Base-by-base conservation (phyloP, 2,113 vertebrate genomes). In the Paracanthobrama guichenoti region DNA sequence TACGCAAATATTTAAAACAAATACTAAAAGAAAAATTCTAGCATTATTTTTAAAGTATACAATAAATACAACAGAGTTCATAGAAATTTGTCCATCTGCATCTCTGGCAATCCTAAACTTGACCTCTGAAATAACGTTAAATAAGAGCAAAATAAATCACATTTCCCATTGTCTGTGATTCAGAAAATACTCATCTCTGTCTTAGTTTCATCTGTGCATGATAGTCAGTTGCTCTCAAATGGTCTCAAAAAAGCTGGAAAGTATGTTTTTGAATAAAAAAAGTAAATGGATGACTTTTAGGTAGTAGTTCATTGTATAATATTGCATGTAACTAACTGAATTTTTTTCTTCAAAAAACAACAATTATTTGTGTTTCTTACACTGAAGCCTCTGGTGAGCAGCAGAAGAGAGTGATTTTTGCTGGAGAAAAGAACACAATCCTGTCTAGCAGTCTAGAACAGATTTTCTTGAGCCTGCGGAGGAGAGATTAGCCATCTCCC, bases 401-500 rank as follows among this genome's bases (percentile, higher is more conserved):
- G 16, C 26, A 75, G 44, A 81, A 75, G 26, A 26, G 57, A 31
- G 73, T 14, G 60, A 35, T 69, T 69, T 86, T 77, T 86, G 79
- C 67, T n/a, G 44, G 69, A 86, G 81, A 46, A 42, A 85, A 57
- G 67, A 84, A 88, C 82, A 75, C 2, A 35, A 71, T 71, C 77
- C 75, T 28, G 46, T 84, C 82, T 85, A 78, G 84, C 83, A 74
- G 79, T 84, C 69, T 71, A 62, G 22, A 85, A 82, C 82, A 83
- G 84, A 83, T 88, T 87, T 87, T 80, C 67, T 57, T 80, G 72
- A 89, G 84, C 85, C 87, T 88, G 86, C 42, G 77, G 86, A 85
- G 72, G 31, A 66, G 79, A 90, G 89, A 90, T 88, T 90, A 90
- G 86, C 87, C 84, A 90, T 90, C 89, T 90, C 67, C 64, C 85